These are phyloP conservation scores for Monopis laevigella DNA, from an alignment of 2,888 invertebrate genomes.

Conservation along the genomic window DNA sequence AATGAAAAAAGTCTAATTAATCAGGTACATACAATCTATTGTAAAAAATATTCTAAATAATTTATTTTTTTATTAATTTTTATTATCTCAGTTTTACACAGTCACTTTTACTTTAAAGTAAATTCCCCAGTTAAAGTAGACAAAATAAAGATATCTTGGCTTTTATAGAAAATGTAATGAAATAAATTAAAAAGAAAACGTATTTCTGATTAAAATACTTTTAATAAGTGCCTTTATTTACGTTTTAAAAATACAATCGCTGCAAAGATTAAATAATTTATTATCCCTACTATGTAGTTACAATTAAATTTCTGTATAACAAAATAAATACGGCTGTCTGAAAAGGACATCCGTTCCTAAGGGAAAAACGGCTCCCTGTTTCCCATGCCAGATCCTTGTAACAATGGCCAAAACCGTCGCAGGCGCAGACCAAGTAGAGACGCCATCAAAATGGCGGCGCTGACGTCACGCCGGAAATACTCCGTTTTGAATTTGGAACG, in stretches of 20 bases:
- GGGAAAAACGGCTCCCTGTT: slow-evolving; percentile 55
- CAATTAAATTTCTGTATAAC: not conserved
- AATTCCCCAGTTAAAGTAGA: too few species aligned
- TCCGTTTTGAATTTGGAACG: slow-evolving; percentile 67
- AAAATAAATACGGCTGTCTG: not conserved
- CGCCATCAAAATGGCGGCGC: slow-evolving; percentile 38
- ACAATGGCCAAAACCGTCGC: slow-evolving; percentile 25
- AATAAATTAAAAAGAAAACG: too few species aligned
- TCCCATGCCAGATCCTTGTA: slow-evolving; percentile 38
- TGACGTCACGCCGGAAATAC: slow-evolving; percentile 62
- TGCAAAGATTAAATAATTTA: not conserved
- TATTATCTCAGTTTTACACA: too few species aligned
- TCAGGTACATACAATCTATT: too few species aligned
- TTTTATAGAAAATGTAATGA: too few species aligned
- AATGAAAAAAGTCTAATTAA: too few species aligned
- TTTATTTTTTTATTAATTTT: too few species aligned
- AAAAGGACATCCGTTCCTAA: slow-evolving; percentile 41
- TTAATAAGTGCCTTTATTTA: too few species aligned
- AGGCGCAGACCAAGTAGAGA: slow-evolving; percentile 35
- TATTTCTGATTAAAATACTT: too few species aligned
- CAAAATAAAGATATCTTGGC: too few species aligned
- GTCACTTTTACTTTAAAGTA: too few species aligned
- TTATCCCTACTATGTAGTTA: not conserved
- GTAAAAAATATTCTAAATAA: too few species aligned
- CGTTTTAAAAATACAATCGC: not conserved